phyloP scores from a whole-genome alignment of 1,140 invertebrate genomes.

The Trichonephila clavipes region DNA sequence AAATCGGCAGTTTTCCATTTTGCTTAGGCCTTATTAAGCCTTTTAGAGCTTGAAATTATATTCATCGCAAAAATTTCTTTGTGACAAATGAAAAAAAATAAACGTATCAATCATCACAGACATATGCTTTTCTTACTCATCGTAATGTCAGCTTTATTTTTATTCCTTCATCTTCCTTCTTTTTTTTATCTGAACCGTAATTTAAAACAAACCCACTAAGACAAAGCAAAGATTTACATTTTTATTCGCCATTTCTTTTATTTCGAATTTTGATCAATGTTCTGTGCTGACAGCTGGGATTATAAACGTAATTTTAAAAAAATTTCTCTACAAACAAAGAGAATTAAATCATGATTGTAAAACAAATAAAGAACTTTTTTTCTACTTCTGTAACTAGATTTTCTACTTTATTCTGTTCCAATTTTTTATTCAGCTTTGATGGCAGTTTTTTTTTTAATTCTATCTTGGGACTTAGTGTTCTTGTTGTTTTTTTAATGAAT shows the following conservation, averaged over 20 bases:
- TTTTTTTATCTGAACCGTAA: not conserved
- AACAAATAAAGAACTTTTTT: constrained; percentile 9
- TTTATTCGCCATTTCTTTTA: constrained; percentile 12
- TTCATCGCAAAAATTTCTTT: not conserved
- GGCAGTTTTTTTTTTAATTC: not conserved
- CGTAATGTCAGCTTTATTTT: not conserved
- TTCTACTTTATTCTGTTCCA: constrained; percentile 5
- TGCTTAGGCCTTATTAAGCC: not conserved
- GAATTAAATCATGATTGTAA: constrained; percentile 41
- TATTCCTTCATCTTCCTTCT: not conserved
- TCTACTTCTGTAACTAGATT: not conserved
- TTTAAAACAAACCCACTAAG: constrained; percentile 7
- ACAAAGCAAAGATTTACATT: constrained; percentile 46
- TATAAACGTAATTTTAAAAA: constrained; percentile 29
- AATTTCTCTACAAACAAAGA: not conserved
- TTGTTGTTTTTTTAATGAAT: not conserved
- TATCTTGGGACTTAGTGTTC: not conserved
- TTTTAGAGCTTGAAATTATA: not conserved
- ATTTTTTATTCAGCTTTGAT: constrained; percentile 40
- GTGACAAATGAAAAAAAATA: not conserved
- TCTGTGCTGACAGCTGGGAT: constrained; percentile 28
- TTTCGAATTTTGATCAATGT: not conserved
- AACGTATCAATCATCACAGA: not conserved
- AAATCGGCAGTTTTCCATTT: not conserved
- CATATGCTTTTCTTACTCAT: not conserved